Evolutionary conservation across 2,113 vertebrate genomes (phyloP), one percentile per base, ranked within the genome.

Genomic region (Ailurus styani): DNA sequence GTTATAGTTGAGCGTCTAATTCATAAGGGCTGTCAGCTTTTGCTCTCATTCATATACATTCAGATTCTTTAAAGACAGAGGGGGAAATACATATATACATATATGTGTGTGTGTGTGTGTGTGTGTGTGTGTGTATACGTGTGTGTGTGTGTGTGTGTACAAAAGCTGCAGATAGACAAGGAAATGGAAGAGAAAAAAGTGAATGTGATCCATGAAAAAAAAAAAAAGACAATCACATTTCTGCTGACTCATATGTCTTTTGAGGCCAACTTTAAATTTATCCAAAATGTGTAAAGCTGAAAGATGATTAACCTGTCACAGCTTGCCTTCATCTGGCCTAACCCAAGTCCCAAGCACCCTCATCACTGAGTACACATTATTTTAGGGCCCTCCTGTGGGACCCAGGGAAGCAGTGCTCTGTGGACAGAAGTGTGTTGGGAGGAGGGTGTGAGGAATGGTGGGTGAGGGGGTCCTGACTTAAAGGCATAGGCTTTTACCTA

Each of bases 241-340:
- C 82, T 96, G 95, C 85, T 87, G 91, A 60, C 54, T 89, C 66
- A 84, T 6, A 27, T 68, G 70, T 25, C 78, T 87, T 93, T 93
- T 96, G 60, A 88, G 31, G 83, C 72, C 89, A 95, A 73, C 73
- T 95, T 62, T 70, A 91, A 96, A 93, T 96, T 78, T 75, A 86
- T 37, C 47, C 42, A 52, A 93, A 97, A 93, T 93, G 66, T 89
- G 85, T 91, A 87, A 93, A 96, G 86, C 27, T 52, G 66, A 91
- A 91, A 90, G 77, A 86, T 81, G 50, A 95, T 84, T 87, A 78
- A 95, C 78, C 66, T 89, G 89, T 75, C 73, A 52, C 47, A 62
- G 89, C 83, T 93, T 97, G 94, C 82, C 73, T 96, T 96, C 60
- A 62, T 87, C 82, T 91, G 68, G 37, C 40, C 21, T 78, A 90